phyloP scores from a whole-genome alignment of 1,140 invertebrate species.

The Heterodera schachtii region DNA sequence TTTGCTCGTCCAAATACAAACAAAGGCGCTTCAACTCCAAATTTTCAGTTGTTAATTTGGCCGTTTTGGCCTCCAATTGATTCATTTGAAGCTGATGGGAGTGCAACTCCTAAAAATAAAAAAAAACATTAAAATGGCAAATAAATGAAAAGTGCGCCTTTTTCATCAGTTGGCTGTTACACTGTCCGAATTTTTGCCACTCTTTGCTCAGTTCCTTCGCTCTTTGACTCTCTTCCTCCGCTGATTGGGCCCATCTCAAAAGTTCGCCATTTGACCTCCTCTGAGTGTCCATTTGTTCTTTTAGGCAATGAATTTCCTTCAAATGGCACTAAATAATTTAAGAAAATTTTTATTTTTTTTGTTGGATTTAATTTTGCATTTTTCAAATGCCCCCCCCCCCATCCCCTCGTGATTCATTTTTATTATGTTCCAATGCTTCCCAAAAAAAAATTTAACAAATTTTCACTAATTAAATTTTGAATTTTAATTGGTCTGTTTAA shows the following conservation, averaged over 20 bases:
- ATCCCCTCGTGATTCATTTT: too few relatives aligned
- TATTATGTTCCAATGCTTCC: too few relatives aligned
- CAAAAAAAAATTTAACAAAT: too few relatives aligned
- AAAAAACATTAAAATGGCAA: background rate
- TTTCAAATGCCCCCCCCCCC: too few relatives aligned
- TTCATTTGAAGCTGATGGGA: conserved; percentile 29
- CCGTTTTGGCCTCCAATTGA: conserved; percentile 2
- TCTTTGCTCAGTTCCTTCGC: conserved; percentile 86
- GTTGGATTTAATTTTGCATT: too few relatives aligned
- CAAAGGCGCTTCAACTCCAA: conserved; percentile 36
- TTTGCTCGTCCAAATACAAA: conserved; percentile 31
- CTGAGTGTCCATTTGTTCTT: conserved; percentile 25
- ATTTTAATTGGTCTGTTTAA: too few relatives aligned
- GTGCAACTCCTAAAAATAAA: conserved; percentile 34
- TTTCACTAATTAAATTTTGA: too few relatives aligned
- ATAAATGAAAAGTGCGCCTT: conserved; percentile 76
- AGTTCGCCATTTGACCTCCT: conserved; percentile 68
- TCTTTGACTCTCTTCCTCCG: conserved; percentile 92
- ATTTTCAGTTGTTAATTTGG: conserved; percentile 25
- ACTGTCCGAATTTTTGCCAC: conserved; percentile 93
- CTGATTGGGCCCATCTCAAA: conserved; percentile 89
- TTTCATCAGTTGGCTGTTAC: conserved; percentile 92
- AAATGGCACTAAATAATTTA: conserved; percentile 26
- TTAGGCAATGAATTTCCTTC: conserved; percentile 30
- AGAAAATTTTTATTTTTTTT: background rate